Conservation (phyloP, 2,888 invertebrate genomes). For the Oxycera nigricornis region DNA sequence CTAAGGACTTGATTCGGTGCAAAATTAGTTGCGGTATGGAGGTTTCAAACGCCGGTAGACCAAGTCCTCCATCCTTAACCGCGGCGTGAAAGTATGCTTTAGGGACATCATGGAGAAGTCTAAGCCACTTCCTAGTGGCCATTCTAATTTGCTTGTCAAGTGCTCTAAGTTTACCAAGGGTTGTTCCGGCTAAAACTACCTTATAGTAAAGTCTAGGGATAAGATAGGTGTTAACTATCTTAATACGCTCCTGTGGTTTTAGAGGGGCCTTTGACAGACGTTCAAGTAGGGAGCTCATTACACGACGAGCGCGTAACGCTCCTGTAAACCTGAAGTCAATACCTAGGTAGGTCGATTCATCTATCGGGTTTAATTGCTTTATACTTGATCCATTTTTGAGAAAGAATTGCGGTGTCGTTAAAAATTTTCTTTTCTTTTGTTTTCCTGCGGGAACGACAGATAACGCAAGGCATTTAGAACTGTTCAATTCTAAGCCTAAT, state of each 20-base stretch:
- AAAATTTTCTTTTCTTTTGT: too few relatives aligned
- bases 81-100: constrained; percentile 4
- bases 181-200: background rate
- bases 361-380: background rate
- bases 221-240: background rate
- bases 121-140: background rate
- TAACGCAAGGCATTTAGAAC: background rate
- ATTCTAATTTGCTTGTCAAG: background rate
- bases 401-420: too few relatives aligned
- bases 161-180: background rate
- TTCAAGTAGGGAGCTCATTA: background rate
- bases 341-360: background rate
- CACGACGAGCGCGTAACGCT: too few relatives aligned
- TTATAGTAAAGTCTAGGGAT: constrained; percentile 1
- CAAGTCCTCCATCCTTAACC: background rate
- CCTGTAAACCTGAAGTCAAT: background rate
- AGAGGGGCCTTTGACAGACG: background rate
- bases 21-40: background rate
- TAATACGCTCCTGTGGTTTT: background rate
- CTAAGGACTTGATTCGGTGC: background rate
- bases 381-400: background rate
- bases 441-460: background rate
- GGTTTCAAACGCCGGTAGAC: background rate
- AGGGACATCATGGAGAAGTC: background rate
- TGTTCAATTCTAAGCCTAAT: background rate